These are phyloP conservation scores for Drosophila macrospina DNA, from an alignment of 2,888 invertebrate species.

Conservation along the genomic window DNA sequence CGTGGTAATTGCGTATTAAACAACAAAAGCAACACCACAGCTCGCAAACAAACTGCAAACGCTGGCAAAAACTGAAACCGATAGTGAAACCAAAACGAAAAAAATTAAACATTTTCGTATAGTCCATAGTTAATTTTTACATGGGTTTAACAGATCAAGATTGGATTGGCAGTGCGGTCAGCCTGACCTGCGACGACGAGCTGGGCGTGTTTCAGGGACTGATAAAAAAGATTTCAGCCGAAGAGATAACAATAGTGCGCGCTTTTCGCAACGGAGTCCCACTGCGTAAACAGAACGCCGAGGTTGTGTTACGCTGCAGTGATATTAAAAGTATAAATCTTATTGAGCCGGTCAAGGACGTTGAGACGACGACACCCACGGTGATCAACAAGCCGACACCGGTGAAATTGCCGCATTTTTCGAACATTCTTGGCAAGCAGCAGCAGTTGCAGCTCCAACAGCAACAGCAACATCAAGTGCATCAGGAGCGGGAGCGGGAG, in stretches of 20 bases:
- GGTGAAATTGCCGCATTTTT: slow-evolving; percentile 84
- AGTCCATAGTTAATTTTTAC: slow-evolving; percentile 43
- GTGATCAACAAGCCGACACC: slow-evolving; percentile 85
- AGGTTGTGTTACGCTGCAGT: slow-evolving; percentile 85
- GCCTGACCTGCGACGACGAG: slow-evolving; percentile 92
- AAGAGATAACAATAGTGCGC: slow-evolving; percentile 90
- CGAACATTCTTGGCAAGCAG: slow-evolving; percentile 74
- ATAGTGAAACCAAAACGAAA: slow-evolving; percentile 18
- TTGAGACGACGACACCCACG: slow-evolving; percentile 77
- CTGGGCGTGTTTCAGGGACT: slow-evolving; percentile 92
- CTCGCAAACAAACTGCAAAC: slow-evolving; percentile 55
- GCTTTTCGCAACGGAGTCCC: slow-evolving; percentile 92
- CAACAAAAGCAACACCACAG: slow-evolving; percentile 56
- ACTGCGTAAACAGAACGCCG: slow-evolving; percentile 86
- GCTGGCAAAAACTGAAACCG: slow-evolving; percentile 52
- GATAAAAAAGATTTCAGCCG: slow-evolving; percentile 90
- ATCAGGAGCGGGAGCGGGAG: slow-evolving; percentile 46
- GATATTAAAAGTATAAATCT: slow-evolving; percentile 92
- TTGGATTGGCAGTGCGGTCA: slow-evolving; percentile 91
- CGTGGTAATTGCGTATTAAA: slow-evolving; percentile 78
- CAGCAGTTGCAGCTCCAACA: slow-evolving; percentile 60
- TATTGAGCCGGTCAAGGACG: slow-evolving; percentile 88
- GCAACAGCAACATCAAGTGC: slow-evolving; percentile 40
- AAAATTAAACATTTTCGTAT: slow-evolving; percentile 21
- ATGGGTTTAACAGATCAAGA: slow-evolving; percentile 77